Base-by-base conservation (phyloP, 2,888 invertebrate species). In the Odontocolon sp. region DNA sequence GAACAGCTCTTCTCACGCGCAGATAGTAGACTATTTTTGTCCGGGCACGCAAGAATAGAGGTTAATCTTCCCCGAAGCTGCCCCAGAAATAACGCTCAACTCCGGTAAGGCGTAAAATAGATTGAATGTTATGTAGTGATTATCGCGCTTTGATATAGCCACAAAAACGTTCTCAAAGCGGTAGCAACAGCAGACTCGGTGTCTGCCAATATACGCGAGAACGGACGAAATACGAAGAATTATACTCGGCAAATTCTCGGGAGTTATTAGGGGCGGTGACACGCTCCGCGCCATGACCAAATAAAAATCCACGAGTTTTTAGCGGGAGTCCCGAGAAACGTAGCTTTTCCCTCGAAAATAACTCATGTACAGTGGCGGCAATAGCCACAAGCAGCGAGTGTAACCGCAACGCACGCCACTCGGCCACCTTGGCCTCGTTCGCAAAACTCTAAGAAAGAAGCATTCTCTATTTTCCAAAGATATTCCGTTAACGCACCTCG, bases 51-150 rank as follows among this genome's bases (percentile, higher is more conserved):
- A 82, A 84, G 79, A 86, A 88, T 84, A 85, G 84, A 87, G 87
- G 87, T 87, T 88, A 88, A 88, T 88, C 87, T 88, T 87, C 82
- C 79, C 77, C 83, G 86, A 85, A 84, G 84, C 84, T 85, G 83
- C 81, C 86, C 68, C 84, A 86, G 85, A 89, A 89, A 88, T 88
- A 74, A 75, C 66, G 28, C 54, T 61, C 59, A 28, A 61, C 69
- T 72, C 69, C 70, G 75, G 75, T 77, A 79, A 78, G 52, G 74
- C 67, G 80, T 77, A 59, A 78, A 81, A 80, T 81, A 79, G 81
- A 77, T 78, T 76, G 69, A 78, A 77, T 76, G 76, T 79, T 78
- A 69, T 77, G 77, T 45, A 64, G 78, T 42, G 64, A 70, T 72
- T 57, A 78, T 69, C 59, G 76, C 59, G 75, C 47, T 64, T 64